Evolutionary conservation across 1,140 invertebrate genomes (phyloP).

Genomic region (Caerostris darwini): DNA sequence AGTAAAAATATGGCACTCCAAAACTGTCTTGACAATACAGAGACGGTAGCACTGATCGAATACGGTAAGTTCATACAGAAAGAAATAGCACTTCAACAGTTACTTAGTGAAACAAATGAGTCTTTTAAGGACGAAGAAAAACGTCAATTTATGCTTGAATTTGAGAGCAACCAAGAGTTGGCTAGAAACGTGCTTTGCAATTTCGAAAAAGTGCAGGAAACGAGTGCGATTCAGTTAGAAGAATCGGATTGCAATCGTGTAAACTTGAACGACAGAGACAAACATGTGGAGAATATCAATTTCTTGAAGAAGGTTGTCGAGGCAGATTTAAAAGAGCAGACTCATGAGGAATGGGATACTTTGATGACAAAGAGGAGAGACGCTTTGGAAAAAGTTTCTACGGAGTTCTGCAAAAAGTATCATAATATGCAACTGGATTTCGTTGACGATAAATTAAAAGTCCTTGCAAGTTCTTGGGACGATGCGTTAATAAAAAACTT

Average conservation of each 20-base stretch:
- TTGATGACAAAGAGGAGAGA: not conserved
- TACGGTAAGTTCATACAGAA: not conserved
- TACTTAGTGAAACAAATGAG: not conserved
- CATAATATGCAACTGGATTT: not conserved
- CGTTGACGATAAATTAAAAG: not conserved
- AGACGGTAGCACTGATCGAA: not conserved
- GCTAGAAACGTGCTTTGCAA: not conserved
- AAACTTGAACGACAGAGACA: not conserved
- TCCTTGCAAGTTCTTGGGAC: too few relatives aligned
- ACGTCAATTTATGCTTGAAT: not conserved
- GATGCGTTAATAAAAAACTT: too few relatives aligned
- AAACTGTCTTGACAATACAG: not conserved
- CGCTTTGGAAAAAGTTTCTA: not conserved
- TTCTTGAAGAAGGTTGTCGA: not conserved
- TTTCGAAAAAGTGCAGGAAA: not conserved
- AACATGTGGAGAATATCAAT: not conserved
- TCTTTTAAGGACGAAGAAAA: not conserved
- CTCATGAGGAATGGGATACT: not conserved
- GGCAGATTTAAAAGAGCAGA: not conserved
- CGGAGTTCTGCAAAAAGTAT: not conserved
- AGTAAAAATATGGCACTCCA: not conserved
- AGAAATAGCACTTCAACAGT: not conserved
- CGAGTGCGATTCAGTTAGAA: not conserved
- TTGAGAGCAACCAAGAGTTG: not conserved
- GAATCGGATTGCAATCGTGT: not conserved